Base-by-base conservation (phyloP, 2,113 vertebrate species). In the Anolis carolinensis region DNA sequence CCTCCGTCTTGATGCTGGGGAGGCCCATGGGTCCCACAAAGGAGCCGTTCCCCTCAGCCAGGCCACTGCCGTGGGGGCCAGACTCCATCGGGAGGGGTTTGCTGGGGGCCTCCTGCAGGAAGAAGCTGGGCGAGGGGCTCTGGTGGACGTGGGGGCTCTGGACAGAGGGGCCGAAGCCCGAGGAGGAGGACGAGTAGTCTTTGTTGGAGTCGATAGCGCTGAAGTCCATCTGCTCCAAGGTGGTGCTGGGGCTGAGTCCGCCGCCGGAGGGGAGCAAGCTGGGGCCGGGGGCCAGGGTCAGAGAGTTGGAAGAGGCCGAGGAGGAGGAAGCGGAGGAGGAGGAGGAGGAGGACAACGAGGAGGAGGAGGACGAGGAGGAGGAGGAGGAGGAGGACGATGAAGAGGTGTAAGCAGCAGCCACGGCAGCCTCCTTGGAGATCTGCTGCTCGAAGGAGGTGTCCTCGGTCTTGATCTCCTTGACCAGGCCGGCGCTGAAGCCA, bases 361-460 rank as follows among this genome's bases (percentile, higher is more conserved):
- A 59, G 55, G 55, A 59, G 13, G 55, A 59, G 14, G 55, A 59
- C 1, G 55, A 59, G 0, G 55, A 59, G 14, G 55, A 59, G 13
- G 55, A 59, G 13, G 55, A 59, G 16, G 55, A 59, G 14, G 55
- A 59, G 55, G 55, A 59, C 13, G 55, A 59, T 1, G 55, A 59
- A 18, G 55, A 59, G 14, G 55, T 18, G 55, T 13, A 59, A 1
- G 55, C 14, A 3, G 55, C 14, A 4, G 55, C 14, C 2, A 18
- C 55, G 55, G 55, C 55, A 14, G 97, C 97, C 87, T 99, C 98
- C 92, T 97, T 98, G 92, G 98, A 97, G 96, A 99, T 96, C 96
- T 99, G 98, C 96, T 99, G 98, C 93, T 99, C 99, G 0, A 99
- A 99, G n/a, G 98, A 99, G 0, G 98, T 99, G 96, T 99, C 99